phyloP scores from a whole-genome alignment of 1,140 invertebrate genomes.

The Brachionus asplanchnoidis region DNA sequence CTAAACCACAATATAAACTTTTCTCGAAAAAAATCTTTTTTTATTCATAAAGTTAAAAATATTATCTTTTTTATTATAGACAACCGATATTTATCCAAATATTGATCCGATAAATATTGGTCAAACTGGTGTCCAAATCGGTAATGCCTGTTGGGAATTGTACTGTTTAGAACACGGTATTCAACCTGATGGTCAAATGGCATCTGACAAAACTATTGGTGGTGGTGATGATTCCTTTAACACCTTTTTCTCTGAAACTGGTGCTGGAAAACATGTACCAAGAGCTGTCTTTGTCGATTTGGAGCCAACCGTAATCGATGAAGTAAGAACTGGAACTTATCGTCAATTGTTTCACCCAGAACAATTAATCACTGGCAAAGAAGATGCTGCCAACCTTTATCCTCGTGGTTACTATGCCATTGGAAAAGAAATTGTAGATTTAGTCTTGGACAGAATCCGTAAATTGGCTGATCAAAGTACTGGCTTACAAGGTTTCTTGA shows the following conservation, averaged over 20 bases:
- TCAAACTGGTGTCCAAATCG: slow-evolving; percentile 82
- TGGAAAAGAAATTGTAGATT: slow-evolving; percentile 77
- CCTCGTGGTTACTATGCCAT: slow-evolving; percentile 84
- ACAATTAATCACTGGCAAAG: slow-evolving; percentile 62
- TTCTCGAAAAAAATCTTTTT: too few relatives aligned
- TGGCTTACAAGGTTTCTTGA: slow-evolving; percentile 62
- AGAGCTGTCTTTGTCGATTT: slow-evolving; percentile 74
- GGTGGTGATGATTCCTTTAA: slow-evolving; percentile 77
- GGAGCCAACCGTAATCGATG: slow-evolving; percentile 72
- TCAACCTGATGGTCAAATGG: slow-evolving; percentile 71
- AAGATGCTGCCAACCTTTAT: slow-evolving; percentile 83
- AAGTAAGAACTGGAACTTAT: slow-evolving; percentile 53
- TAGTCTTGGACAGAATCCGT: slow-evolving; percentile 71
- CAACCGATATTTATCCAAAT: too few relatives aligned
- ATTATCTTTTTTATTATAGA: too few relatives aligned
- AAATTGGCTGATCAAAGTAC: slow-evolving; percentile 80
- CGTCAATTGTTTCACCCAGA: slow-evolving; percentile 58
- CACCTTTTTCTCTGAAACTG: slow-evolving; percentile 83
- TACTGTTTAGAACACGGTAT: slow-evolving; percentile 85
- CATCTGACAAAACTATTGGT: slow-evolving; percentile 51
- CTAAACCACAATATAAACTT: too few relatives aligned
- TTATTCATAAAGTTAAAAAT: too few relatives aligned
- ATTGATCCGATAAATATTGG: too few relatives aligned
- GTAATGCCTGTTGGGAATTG: slow-evolving; percentile 75
- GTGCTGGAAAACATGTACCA: slow-evolving; percentile 68